Conservation (phyloP, 1,140 invertebrate species). For the Drosophila orena region DNA sequence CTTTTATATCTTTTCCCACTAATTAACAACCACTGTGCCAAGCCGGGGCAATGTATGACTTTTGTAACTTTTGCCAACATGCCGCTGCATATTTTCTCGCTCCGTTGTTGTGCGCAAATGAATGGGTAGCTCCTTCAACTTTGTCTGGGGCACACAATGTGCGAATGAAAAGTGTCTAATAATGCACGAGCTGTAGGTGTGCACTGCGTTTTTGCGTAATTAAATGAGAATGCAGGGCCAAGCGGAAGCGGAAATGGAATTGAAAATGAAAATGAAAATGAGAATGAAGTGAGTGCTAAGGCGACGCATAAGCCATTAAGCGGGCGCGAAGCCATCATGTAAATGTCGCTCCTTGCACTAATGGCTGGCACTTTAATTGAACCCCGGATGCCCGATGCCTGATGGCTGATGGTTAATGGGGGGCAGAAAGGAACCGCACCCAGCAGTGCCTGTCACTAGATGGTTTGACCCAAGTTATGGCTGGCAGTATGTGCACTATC, state of each 20-base stretch:
- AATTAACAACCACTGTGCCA: slow-evolving; percentile 15
- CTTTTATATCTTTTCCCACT: background rate
- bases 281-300: slow-evolving; percentile 67
- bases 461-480: slow-evolving; percentile 48
- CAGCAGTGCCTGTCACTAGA: slow-evolving; percentile 23
- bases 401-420: slow-evolving; percentile 32
- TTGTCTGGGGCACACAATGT: slow-evolving; percentile 44
- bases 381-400: slow-evolving; percentile 12
- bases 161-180: slow-evolving; percentile 58
- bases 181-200: slow-evolving; percentile 63
- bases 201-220: slow-evolving; percentile 63
- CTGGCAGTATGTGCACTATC: slow-evolving; percentile 55
- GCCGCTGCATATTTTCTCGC: slow-evolving; percentile 42
- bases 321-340: slow-evolving; percentile 58
- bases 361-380: slow-evolving; percentile 78
- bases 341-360: slow-evolving; percentile 52
- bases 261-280: slow-evolving; percentile 46
- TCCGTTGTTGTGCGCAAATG: slow-evolving; percentile 41
- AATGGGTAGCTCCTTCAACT: slow-evolving; percentile 57
- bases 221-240: slow-evolving; percentile 70
- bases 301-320: slow-evolving; percentile 68
- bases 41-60: slow-evolving; percentile 41
- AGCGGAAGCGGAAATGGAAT: slow-evolving; percentile 58
- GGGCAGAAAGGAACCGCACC: slow-evolving; percentile 41
- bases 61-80: slow-evolving; percentile 53